Base-by-base conservation (phyloP, 92 coral and sea anemone species). In the Pocillopora meandrina region DNA sequence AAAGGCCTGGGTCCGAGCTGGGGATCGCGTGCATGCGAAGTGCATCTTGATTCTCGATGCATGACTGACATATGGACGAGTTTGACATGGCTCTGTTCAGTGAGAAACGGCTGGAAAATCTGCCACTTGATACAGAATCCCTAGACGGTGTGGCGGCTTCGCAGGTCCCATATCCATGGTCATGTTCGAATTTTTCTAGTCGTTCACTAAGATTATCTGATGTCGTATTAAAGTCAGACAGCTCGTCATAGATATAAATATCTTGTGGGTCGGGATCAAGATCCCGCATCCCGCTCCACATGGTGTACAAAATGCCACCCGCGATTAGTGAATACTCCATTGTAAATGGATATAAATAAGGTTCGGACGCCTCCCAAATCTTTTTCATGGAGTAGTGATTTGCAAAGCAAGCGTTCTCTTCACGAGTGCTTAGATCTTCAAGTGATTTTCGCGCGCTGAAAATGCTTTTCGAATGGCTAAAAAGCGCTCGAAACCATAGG, bases 201-300 rank as follows among this genome's bases (percentile, higher is more conserved):
- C 91, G 85, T 20, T 95, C 99, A 69, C 98, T 91, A 72, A 96
- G 84, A 49, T 87, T 93, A 71, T 95, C 98, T 8, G 98, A 90
- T 17, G 98, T 95, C 36, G 99, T 91, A 76, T 96, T 95, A 69
- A 96, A 95, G 80, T 96, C 99, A 20, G 99, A 92, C 33, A 96
- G 82, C 82, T 96, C 99, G 82, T 96, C 99, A 82, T 96, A 95
- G 85, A 96, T 96, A 79, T 96, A 96, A 56, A 96, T 96, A 75
- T 96, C 99, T 67, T 96, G 98, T 33, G 99, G 99, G 73, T 94
- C 98, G 67, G 99, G 99, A 85, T 96, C 99, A 60, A 96, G 91
- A 74, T 96, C 99, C 61, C 95, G 82, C 92, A 96, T 93, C 59
- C 92, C 97, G 79, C 97, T 96, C 99, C 99, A 96, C 93, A 96